These are phyloP conservation scores for Forficula auricularia DNA, from an alignment of 1,140 invertebrate species.

Conservation along the genomic window DNA sequence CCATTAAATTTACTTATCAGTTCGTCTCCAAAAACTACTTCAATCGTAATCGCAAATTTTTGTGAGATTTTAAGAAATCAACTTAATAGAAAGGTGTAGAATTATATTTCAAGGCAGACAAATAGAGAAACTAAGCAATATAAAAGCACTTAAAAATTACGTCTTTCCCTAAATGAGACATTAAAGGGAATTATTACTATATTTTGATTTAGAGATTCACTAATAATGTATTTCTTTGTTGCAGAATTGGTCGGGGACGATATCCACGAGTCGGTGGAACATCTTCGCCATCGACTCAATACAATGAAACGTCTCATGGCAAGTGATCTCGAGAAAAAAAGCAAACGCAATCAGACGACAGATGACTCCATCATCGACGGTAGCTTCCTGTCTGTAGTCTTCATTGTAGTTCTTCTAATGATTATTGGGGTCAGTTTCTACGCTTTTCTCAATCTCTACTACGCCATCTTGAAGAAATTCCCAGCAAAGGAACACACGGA, in stretches of 20 bases:
- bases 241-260: conserved; percentile 25
- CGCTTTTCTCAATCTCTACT: conserved; percentile 66
- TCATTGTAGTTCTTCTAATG: conserved; percentile 51
- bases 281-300: conserved; percentile 49
- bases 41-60: too few species aligned
- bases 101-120: too few species aligned
- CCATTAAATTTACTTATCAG: too few species aligned
- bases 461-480: conserved; percentile 62
- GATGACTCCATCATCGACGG: conserved; percentile 47
- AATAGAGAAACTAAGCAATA: too few species aligned
- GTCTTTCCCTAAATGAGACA: too few species aligned
- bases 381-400: conserved; percentile 60
- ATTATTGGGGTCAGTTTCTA: conserved; percentile 62
- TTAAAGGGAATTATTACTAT: too few species aligned
- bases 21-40: too few species aligned
- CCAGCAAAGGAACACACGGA: conserved; percentile 50
- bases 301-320: conserved; percentile 65
- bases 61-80: too few species aligned
- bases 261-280: conserved; percentile 55
- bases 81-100: too few species aligned
- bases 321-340: conserved; percentile 27
- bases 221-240: too few species aligned
- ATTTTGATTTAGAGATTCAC: too few species aligned
- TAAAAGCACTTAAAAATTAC: too few species aligned
- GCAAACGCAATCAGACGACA: conserved; percentile 25